Evolutionary conservation across 2,113 vertebrate genomes (phyloP).

Genomic region (Myanophis thanlyinensis): DNA sequence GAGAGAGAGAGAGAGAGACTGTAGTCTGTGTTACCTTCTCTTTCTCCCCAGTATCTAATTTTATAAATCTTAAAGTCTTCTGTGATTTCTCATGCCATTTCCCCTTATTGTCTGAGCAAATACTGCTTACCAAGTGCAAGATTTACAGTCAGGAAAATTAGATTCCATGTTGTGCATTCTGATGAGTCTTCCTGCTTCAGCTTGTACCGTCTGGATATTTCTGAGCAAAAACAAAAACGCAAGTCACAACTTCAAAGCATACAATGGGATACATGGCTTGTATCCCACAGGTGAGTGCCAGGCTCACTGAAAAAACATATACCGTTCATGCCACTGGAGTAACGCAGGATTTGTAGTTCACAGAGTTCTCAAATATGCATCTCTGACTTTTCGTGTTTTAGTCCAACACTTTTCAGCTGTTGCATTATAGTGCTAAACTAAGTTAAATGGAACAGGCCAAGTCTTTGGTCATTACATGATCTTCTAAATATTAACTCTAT

Average conservation of each 20-base stretch:
- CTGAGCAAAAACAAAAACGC: not conserved
- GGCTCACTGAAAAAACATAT: not conserved
- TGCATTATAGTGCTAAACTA: not conserved
- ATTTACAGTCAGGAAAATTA: not conserved
- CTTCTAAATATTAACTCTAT: constrained; percentile 34
- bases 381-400: not conserved
- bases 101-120: not conserved
- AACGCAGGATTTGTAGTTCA: not conserved
- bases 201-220: not conserved
- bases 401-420: not conserved
- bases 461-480: not conserved
- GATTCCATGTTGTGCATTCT: not conserved
- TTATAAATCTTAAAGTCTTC: not conserved
- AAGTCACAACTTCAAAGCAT: not conserved
- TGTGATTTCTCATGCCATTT: not conserved
- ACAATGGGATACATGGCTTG: not conserved
- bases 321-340: too few species aligned
- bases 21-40: not conserved
- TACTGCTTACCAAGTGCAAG: not conserved
- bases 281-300: not conserved
- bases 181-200: not conserved
- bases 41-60: too few species aligned
- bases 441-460: not conserved
- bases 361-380: not conserved
- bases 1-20: too few species aligned